These are phyloP conservation scores for Geotrypetes seraphini DNA, from an alignment of 2,797 vertebrate species.

Conservation along the genomic window DNA sequence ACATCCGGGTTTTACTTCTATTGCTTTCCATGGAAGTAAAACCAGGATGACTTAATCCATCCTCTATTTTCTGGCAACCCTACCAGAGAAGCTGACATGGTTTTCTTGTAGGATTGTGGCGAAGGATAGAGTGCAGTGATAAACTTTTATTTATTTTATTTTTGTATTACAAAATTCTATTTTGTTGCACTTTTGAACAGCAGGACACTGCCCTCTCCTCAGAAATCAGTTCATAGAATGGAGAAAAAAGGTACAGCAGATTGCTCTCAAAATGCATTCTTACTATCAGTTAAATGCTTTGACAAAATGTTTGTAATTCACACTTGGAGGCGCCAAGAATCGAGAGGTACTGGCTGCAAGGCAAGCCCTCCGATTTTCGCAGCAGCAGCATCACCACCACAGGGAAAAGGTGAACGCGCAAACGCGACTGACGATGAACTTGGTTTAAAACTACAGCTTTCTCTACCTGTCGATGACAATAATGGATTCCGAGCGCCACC, in stretches of 20 bases:
- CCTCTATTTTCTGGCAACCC: too few relatives aligned
- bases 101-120: neutral
- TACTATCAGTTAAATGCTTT: constrained; percentile 57
- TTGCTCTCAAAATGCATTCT: constrained; percentile 44
- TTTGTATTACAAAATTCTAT: too few relatives aligned
- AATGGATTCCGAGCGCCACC: constrained; percentile 84
- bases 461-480: constrained; percentile 68
- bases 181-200: accelerated
- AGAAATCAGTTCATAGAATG: neutral
- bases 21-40: too few relatives aligned
- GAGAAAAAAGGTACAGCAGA: neutral
- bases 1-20: too few relatives aligned
- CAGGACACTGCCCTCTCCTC: too few relatives aligned
- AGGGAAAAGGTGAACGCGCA: constrained; percentile 31
- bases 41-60: too few relatives aligned
- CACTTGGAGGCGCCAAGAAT: constrained; percentile 28
- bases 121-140: too few relatives aligned
- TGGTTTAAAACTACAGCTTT: constrained; percentile 87
- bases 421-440: constrained; percentile 57
- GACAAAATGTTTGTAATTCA: constrained; percentile 63
- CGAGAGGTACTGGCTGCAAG: constrained; percentile 44
- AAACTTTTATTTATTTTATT: too few relatives aligned
- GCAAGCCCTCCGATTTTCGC: constrained; percentile 28
- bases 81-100: accelerated
- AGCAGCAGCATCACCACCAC: constrained; percentile 42